These are phyloP conservation scores for Goniozus legneri DNA, from an alignment of 1,140 invertebrate species.

Conservation along the genomic window DNA sequence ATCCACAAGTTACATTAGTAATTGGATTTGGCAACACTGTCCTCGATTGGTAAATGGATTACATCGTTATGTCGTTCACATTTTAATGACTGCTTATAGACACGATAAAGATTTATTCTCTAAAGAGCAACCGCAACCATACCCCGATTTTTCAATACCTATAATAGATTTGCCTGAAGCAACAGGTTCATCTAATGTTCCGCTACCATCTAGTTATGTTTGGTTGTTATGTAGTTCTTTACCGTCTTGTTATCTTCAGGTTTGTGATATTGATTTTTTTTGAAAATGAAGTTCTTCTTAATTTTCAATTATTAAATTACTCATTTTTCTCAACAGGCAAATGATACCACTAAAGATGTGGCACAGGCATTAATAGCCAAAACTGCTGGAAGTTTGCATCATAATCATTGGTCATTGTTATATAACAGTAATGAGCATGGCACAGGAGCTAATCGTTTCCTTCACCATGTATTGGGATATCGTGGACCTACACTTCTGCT, in stretches of 20 bases:
- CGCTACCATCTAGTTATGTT: conserved; percentile 67
- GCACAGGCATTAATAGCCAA: conserved; percentile 42
- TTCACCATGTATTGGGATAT: conserved; percentile 83
- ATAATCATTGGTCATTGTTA: conserved; percentile 78
- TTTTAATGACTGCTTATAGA: conserved; percentile 72
- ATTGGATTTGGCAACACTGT: conserved; percentile 76
- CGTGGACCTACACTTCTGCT: conserved; percentile 79
- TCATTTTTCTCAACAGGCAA: conserved; percentile 28
- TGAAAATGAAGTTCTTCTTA: not conserved
- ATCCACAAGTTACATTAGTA: conserved; percentile 70
- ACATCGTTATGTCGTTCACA: conserved; percentile 76
- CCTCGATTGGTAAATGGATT: conserved; percentile 70
- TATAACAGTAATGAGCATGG: conserved; percentile 84
- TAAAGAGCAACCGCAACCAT: conserved; percentile 39
- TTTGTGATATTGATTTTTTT: conserved; percentile 17
- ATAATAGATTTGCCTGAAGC: conserved; percentile 64
- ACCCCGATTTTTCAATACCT: conserved; percentile 69
- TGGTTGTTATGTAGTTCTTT: conserved; percentile 76
- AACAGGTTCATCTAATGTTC: conserved; percentile 39
- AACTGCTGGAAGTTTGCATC: conserved; percentile 50
- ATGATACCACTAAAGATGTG: conserved; percentile 35
- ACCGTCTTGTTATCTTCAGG: conserved; percentile 64
- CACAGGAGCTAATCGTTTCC: conserved; percentile 80
- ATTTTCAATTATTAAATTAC: not conserved
- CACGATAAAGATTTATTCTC: conserved; percentile 56